A percentile compares a stretch with the other conserved stretches of the same genome.
Conservation (phyloP, 2,888 invertebrate species). For the Zaprionus obscuricornis region DNA sequence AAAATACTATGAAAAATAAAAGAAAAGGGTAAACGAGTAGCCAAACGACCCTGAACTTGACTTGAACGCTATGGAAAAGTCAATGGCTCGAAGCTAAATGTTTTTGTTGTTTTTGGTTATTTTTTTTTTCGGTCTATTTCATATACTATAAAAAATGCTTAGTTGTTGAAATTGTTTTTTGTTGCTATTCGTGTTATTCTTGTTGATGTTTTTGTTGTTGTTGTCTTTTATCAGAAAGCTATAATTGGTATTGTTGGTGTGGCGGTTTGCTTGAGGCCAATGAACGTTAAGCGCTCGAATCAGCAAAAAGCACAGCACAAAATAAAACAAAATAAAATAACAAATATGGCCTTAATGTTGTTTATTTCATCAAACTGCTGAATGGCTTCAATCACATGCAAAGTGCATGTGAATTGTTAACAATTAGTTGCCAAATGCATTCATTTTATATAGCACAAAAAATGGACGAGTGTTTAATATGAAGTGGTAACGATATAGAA, state of each 20-base stretch:
- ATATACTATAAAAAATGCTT: slow-evolving; percentile 54
- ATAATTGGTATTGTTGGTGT: slow-evolving; percentile 34
- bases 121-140: slow-evolving; percentile 28
- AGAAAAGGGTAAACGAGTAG: slow-evolving; percentile 4
- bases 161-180: slow-evolving; percentile 59
- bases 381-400: slow-evolving; percentile 63
- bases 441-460: too few species aligned
- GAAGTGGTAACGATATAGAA: too few species aligned
- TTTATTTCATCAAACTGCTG: slow-evolving; percentile 56
- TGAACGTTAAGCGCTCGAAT: slow-evolving; percentile 69
- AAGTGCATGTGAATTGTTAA: slow-evolving; percentile 50
- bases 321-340: slow-evolving; percentile 40
- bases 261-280: slow-evolving; percentile 54
- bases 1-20: background rate
- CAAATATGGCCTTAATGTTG: slow-evolving; percentile 33
- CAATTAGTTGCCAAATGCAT: background rate
- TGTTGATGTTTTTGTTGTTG: slow-evolving; percentile 17
- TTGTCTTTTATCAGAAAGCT: slow-evolving; percentile 55
- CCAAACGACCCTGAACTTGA: slow-evolving; percentile 69
- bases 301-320: slow-evolving; percentile 49
- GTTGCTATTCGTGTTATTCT: slow-evolving; percentile 16
- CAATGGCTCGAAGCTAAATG: slow-evolving; percentile 30
- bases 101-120: slow-evolving; percentile 15
- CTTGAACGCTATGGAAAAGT: slow-evolving; percentile 47
- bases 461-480: too few species aligned